Percentiles rank a stretch among this genome's conserved stretches.
Evolutionary conservation across 2,888 invertebrate species (phyloP).

Genomic region (Drosophila mayaguana): DNA sequence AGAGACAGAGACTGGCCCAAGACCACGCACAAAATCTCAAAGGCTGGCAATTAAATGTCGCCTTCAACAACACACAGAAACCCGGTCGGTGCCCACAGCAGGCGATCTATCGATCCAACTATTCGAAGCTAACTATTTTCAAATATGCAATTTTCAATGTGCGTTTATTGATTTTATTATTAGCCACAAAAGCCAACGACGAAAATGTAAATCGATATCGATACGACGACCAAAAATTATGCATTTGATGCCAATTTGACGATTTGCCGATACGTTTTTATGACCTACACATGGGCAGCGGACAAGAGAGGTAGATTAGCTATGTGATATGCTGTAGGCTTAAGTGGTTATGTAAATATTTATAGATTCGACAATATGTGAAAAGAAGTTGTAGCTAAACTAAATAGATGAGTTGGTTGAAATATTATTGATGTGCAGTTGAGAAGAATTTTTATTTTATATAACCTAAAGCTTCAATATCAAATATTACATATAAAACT

Average conservation of each 20-base stretch:
- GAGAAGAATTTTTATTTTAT: too few relatives aligned
- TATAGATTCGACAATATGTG: background rate
- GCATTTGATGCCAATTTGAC: constrained; percentile 75
- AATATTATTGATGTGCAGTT: background rate
- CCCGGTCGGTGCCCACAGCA: constrained; percentile 48
- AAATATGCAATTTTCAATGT: constrained; percentile 71
- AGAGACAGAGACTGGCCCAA: constrained; percentile 34
- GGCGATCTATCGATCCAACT: constrained; percentile 46
- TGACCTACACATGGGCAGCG: constrained; percentile 30
- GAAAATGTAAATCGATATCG: constrained; percentile 75
- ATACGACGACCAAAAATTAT: constrained; percentile 69
- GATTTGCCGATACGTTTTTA: constrained; percentile 63
- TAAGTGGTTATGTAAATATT: background rate
- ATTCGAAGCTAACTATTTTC: constrained; percentile 24
- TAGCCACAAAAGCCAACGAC: constrained; percentile 58
- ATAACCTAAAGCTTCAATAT: too few relatives aligned
- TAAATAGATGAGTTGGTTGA: background rate
- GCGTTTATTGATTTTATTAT: constrained; percentile 81
- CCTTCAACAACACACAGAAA: constrained; percentile 54
- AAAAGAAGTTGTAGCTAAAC: background rate
- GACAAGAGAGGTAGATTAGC: background rate
- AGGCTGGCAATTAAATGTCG: constrained; percentile 77
- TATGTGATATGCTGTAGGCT: background rate
- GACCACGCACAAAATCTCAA: constrained; percentile 56
- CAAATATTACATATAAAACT: too few relatives aligned